Evolutionary conservation across 2,113 vertebrate genomes (phyloP).

Genomic region (Grammomys dolichurus): DNA sequence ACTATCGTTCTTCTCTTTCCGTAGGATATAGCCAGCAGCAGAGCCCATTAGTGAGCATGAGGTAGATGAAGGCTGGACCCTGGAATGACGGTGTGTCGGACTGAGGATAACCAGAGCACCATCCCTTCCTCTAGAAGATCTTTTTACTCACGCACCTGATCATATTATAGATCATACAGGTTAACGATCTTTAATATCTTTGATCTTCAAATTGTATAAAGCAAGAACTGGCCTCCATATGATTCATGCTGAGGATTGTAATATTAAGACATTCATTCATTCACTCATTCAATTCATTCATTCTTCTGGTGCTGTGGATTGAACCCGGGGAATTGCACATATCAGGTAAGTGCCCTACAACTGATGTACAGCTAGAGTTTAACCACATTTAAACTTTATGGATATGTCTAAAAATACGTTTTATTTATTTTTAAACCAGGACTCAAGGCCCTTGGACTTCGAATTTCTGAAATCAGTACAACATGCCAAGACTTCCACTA

Average conservation of each 20-base stretch:
- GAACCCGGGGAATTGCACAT: background rate
- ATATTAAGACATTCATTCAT: background rate
- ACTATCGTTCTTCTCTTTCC: background rate
- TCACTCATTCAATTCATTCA: background rate
- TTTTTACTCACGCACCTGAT: constrained; percentile 10
- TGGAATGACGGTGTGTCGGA: background rate
- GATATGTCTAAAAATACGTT: background rate
- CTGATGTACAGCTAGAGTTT: background rate
- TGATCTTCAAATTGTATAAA: background rate
- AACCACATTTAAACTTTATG: constrained; percentile 35
- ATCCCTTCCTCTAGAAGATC: background rate
- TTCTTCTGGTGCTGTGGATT: background rate
- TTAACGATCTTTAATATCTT: constrained; percentile 18
- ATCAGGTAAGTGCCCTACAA: background rate
- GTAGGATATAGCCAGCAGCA: background rate
- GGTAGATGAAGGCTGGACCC: background rate
- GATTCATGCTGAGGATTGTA: background rate
- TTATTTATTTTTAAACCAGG: background rate
- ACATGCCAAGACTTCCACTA: background rate
- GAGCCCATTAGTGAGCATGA: background rate
- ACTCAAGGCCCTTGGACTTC: constrained; percentile 16
- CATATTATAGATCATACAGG: background rate
- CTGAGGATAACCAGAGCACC: background rate
- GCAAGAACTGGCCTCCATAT: background rate
- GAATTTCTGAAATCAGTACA: constrained; percentile 8